Percentiles rank a stretch among this genome's conserved stretches.
phyloP scores from a whole-genome alignment of 2,888 invertebrate species.

The Papilio demoleus region DNA sequence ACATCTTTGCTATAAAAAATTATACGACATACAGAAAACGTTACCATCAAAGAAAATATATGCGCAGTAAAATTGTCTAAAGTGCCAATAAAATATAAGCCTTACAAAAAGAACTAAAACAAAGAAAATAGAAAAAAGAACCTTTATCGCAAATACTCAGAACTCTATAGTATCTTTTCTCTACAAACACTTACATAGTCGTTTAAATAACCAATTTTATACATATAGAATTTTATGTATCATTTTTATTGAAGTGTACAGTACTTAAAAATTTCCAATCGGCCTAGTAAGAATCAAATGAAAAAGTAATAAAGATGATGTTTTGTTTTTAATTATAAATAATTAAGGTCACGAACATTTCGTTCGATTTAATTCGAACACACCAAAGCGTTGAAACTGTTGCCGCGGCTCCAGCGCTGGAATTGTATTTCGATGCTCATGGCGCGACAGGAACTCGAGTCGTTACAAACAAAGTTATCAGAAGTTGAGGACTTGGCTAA shows the following conservation, averaged over 20 bases:
- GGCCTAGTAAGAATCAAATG: no score
- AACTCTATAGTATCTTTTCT: not conserved
- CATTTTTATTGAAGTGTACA: no score
- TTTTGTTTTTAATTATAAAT: no score
- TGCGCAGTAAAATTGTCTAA: not conserved
- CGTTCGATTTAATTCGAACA: not conserved
- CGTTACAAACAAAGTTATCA: not conserved
- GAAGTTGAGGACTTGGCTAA: not conserved
- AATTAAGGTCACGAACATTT: no score
- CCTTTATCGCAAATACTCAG: not conserved
- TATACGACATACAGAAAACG: not conserved
- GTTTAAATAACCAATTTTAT: no score
- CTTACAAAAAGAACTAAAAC: not conserved
- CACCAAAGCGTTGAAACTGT: not conserved
- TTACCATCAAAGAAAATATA: constrained; percentile 16
- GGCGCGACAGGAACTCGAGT: not conserved
- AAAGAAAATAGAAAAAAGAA: constrained; percentile 12
- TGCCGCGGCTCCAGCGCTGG: not conserved
- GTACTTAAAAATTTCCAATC: no score
- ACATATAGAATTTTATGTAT: no score
- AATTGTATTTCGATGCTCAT: not conserved
- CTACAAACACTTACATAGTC: not conserved
- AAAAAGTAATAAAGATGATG: no score
- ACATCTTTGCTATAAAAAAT: constrained; percentile 7
- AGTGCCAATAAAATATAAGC: constrained; percentile 18